phyloP scores from a whole-genome alignment of 2,888 invertebrate genomes.

The Phalangium opilio region DNA sequence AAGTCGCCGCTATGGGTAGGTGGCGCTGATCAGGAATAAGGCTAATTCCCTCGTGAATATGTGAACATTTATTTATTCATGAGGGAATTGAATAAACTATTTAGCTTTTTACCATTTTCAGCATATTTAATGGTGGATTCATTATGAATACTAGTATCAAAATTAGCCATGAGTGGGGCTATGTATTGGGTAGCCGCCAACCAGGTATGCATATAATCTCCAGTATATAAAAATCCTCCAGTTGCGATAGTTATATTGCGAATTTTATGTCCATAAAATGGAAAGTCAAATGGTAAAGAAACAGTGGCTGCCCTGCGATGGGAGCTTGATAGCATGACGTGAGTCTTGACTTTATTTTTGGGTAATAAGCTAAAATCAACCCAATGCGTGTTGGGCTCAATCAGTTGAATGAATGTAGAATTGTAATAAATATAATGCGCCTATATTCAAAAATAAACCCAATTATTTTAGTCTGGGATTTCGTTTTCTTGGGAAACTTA shows the following conservation, averaged over 20 bases:
- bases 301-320: slow-evolving; percentile 72
- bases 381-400: slow-evolving; percentile 50
- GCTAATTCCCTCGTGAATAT: too few species aligned
- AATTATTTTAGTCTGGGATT: too few species aligned
- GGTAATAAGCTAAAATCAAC: slow-evolving; percentile 43
- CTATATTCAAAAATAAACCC: too few species aligned
- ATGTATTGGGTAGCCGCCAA: slow-evolving; percentile 98
- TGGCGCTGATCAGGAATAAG: too few species aligned
- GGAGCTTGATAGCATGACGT: slow-evolving; percentile 58
- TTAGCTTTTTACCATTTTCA: slow-evolving; percentile 73
- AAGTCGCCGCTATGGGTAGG: too few species aligned
- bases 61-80: too few species aligned
- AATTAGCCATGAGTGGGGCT: slow-evolving; percentile 97
- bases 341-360: slow-evolving; percentile 41
- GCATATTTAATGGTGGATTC: slow-evolving; percentile 64
- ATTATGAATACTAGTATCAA: slow-evolving; percentile 69
- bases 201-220: slow-evolving; percentile 93
- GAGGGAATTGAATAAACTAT: too few species aligned
- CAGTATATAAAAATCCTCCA: slow-evolving; percentile 87
- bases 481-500: too few species aligned
- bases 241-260: slow-evolving; percentile 88
- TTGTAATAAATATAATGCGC: slow-evolving; percentile 58
- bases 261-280: slow-evolving; percentile 84
- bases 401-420: slow-evolving; percentile 44
- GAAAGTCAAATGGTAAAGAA: slow-evolving; percentile 70